Percentiles rank a stretch among this genome's conserved stretches.
Evolutionary conservation across 2,888 invertebrate genomes (phyloP).

Genomic region (Xestia xanthographa): DNA sequence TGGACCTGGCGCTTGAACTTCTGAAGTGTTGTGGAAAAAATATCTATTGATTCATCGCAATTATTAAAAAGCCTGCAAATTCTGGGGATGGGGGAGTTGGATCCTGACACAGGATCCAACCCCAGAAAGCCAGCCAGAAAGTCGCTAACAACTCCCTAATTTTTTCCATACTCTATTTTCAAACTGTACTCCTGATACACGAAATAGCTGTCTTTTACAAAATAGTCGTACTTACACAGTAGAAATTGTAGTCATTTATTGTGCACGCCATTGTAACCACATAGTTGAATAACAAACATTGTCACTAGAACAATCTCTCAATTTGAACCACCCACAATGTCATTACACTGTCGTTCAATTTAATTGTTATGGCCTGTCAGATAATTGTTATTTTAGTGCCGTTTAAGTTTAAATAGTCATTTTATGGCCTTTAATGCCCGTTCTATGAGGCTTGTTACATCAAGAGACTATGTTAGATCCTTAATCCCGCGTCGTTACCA

Average conservation of each 20-base stretch:
- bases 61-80: too few relatives aligned
- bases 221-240: neutral
- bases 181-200: too few relatives aligned
- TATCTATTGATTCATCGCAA: too few relatives aligned
- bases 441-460: neutral
- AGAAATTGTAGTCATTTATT: neutral
- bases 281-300: slow-evolving; percentile 16
- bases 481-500: neutral
- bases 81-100: too few relatives aligned
- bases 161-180: too few relatives aligned
- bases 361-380: slow-evolving; percentile 39
- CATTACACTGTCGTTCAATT: slow-evolving; percentile 32
- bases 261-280: slow-evolving; percentile 9
- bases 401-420: slow-evolving; percentile 27
- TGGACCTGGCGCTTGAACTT: too few relatives aligned
- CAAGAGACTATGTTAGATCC: neutral
- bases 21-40: too few relatives aligned
- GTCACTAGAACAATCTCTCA: slow-evolving; percentile 7
- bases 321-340: slow-evolving; percentile 16
- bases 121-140: too few relatives aligned
- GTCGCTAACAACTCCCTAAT: too few relatives aligned
- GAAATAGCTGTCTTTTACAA: neutral
- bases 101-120: too few relatives aligned
- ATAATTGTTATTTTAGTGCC: slow-evolving; percentile 22
- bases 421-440: neutral